These are phyloP conservation scores for Zaprionus bogoriensis DNA, from an alignment of 2,888 invertebrate genomes.

Conservation along the genomic window DNA sequence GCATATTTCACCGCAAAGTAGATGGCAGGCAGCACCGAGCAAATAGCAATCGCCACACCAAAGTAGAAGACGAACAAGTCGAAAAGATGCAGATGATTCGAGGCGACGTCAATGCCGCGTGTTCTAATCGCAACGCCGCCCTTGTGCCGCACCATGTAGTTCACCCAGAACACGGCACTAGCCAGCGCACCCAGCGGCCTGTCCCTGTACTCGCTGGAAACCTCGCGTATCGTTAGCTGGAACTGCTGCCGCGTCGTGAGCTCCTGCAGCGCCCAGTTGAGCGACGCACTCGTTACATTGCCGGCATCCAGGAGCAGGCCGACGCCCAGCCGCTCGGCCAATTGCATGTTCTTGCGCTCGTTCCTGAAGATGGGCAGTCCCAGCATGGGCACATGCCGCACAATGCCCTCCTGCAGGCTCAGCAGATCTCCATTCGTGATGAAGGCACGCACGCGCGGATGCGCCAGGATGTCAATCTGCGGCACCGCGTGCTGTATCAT, in stretches of 20 bases:
- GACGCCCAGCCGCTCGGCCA: constrained; percentile 74
- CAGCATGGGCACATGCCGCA: constrained; percentile 82
- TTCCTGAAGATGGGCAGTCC: constrained; percentile 83
- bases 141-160: constrained; percentile 81
- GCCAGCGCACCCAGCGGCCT: constrained; percentile 81
- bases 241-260: constrained; percentile 80
- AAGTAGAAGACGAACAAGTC: constrained; percentile 82
- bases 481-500: constrained; percentile 83
- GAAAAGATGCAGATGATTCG: constrained; percentile 79
- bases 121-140: constrained; percentile 80
- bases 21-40: constrained; percentile 31
- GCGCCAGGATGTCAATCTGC: constrained; percentile 84
- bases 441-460: constrained; percentile 82
- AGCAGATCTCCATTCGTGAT: constrained; percentile 83
- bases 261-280: constrained; percentile 80
- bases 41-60: constrained; percentile 56
- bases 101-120: constrained; percentile 72
- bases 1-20: constrained; percentile 44
- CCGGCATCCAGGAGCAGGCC: constrained; percentile 74
- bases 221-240: constrained; percentile 73
- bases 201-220: constrained; percentile 81
- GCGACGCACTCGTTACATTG: constrained; percentile 78
- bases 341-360: constrained; percentile 79
- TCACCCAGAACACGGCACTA: constrained; percentile 82
- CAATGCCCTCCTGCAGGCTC: constrained; percentile 82